These are phyloP conservation scores for Craterocephalus amniculus DNA, from an alignment of 2,797 vertebrate genomes.

Conservation along the genomic window DNA sequence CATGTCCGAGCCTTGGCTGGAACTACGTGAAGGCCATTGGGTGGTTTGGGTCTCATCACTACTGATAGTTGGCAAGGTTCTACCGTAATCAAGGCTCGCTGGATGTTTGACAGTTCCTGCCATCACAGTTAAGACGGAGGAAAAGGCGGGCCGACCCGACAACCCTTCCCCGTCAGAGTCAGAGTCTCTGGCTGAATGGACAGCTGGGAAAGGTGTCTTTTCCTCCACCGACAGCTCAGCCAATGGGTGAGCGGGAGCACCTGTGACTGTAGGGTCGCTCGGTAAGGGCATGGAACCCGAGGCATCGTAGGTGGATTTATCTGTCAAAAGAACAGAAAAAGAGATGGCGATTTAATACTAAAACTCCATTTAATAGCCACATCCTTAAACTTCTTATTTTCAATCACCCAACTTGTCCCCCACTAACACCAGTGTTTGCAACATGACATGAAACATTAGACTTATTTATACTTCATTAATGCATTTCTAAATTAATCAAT, in stretches of 20 bases:
- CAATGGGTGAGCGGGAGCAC: constrained; percentile 77
- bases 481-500: neutral
- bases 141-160: constrained; percentile 78
- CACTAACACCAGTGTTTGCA: neutral
- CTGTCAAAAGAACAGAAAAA: constrained; percentile 65
- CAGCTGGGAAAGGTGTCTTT: constrained; percentile 79
- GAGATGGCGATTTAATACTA: constrained; percentile 8
- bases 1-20: constrained; percentile 78
- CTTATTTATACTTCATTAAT: constrained; percentile 1
- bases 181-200: constrained; percentile 69
- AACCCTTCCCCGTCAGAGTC: constrained; percentile 66
- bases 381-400: neutral
- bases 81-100: constrained; percentile 78
- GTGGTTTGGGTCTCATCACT: constrained; percentile 83
- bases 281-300: constrained; percentile 81
- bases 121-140: constrained; percentile 79
- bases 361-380: neutral
- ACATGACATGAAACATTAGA: neutral
- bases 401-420: neutral
- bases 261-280: constrained; percentile 75
- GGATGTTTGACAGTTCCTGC: constrained; percentile 77
- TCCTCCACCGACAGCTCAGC: constrained; percentile 83
- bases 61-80: constrained; percentile 79
- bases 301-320: constrained; percentile 77
- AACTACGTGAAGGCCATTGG: constrained; percentile 82